phyloP scores from a whole-genome alignment of 1,140 invertebrate species.

The Danaus plexippus region DNA sequence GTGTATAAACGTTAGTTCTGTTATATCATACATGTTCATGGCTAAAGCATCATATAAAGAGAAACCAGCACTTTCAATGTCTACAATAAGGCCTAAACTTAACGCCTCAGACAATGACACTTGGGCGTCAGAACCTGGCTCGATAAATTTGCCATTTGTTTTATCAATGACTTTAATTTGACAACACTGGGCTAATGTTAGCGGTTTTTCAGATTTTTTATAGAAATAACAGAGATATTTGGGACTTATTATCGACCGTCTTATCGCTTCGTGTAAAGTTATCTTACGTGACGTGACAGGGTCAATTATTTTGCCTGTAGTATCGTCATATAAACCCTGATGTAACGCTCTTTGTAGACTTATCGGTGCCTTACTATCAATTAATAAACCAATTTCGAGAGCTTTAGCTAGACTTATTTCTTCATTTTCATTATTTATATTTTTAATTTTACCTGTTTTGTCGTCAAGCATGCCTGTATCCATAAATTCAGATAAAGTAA shows the following conservation, averaged over 20 bases:
- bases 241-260: conserved; percentile 84
- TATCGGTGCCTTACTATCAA: conserved; percentile 86
- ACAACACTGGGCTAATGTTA: conserved; percentile 84
- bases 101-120: conserved; percentile 82
- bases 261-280: conserved; percentile 87
- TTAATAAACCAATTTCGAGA: conserved; percentile 83
- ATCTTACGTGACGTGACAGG: conserved; percentile 82
- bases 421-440: conserved; percentile 76
- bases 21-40: conserved; percentile 85
- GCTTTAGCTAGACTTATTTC: conserved; percentile 85
- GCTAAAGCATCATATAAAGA: conserved; percentile 86
- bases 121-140: conserved; percentile 76
- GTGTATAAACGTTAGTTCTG: conserved; percentile 83
- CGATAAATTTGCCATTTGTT: conserved; percentile 82
- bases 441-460: conserved; percentile 79
- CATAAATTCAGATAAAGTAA: conserved; percentile 83
- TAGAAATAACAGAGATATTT: conserved; percentile 86
- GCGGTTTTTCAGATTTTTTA: conserved; percentile 77
- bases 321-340: conserved; percentile 87
- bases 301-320: conserved; percentile 86
- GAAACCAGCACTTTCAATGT: conserved; percentile 87
- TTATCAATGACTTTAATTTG: conserved; percentile 87
- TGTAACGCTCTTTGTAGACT: conserved; percentile 89
- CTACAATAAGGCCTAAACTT: conserved; percentile 83
- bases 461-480: conserved; percentile 82